A percentile compares a stretch with the other conserved stretches of the same genome.
Evolutionary conservation across 2,113 vertebrate species (phyloP).

Genomic region (Nothoprocta pentlandii): DNA sequence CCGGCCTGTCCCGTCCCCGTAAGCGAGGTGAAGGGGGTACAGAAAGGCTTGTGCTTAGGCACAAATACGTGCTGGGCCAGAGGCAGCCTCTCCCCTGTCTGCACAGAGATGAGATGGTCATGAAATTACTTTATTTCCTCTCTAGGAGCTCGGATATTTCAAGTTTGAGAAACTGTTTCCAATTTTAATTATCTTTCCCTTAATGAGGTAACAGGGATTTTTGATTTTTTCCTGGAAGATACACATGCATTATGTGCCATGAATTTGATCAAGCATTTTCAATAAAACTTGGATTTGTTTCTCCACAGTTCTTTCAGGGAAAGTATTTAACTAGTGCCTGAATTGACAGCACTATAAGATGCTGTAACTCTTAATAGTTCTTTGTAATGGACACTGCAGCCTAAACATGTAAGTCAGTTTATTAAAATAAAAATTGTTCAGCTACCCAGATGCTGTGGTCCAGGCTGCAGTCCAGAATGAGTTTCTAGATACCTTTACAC

Average conservation of each 20-base stretch:
- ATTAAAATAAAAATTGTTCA: background rate
- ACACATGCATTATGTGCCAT: fast-evolving
- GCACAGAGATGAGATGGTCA: background rate
- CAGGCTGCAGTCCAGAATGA: background rate
- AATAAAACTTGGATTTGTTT: background rate
- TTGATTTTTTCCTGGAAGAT: fast-evolving
- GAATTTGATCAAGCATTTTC: background rate
- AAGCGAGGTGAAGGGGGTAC: background rate
- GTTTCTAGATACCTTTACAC: background rate
- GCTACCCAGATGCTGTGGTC: background rate
- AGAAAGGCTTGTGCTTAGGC: background rate
- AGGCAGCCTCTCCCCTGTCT: fast-evolving
- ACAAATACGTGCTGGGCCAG: background rate
- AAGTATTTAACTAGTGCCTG: background rate
- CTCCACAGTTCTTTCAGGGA: background rate
- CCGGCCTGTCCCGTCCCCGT: too few relatives aligned
- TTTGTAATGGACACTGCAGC: background rate
- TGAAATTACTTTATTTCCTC: background rate
- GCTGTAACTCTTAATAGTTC: background rate
- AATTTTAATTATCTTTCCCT: background rate
- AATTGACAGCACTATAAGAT: background rate
- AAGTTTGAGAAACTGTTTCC: background rate
- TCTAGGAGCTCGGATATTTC: background rate
- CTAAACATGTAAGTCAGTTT: background rate
- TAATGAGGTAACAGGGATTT: background rate